phyloP scores from a whole-genome alignment of 2,113 vertebrate genomes.

The Rhea pennata region DNA sequence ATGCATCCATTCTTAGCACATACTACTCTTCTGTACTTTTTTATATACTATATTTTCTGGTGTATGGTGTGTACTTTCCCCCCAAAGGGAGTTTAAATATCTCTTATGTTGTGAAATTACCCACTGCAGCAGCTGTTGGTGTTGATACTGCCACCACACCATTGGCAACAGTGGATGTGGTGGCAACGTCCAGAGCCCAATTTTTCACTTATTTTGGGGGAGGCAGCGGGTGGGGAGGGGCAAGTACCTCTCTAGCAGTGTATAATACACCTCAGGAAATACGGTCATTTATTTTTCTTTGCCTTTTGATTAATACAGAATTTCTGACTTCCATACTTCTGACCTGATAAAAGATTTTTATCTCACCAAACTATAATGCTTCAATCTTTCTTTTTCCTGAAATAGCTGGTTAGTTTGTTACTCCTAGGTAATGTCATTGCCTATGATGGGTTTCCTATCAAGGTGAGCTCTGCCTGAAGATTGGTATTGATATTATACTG shows the following conservation, averaged over 20 bases:
- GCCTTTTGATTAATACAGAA: neutral
- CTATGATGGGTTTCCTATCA: neutral
- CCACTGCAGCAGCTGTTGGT: neutral
- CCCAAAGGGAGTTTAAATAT: neutral
- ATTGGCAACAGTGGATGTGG: neutral
- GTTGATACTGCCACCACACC: neutral
- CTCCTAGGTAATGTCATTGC: neutral
- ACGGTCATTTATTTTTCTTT: neutral
- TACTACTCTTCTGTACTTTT: neutral
- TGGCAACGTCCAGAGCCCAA: neutral
- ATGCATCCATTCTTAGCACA: neutral
- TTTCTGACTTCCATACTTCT: neutral
- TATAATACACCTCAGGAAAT: fast-evolving
- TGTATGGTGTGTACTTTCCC: neutral
- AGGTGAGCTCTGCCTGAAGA: slow-evolving; percentile 18
- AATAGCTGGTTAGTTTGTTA: neutral
- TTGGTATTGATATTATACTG: neutral
- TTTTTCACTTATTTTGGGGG: neutral
- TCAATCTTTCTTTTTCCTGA: neutral
- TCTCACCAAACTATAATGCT: neutral
- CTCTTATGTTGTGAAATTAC: neutral
- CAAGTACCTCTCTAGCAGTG: neutral
- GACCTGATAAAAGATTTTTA: neutral
- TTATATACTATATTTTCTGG: neutral
- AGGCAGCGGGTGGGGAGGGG: neutral